Evolutionary conservation across 2,113 vertebrate species (phyloP).

Genomic region (Pungitius pungitius): DNA sequence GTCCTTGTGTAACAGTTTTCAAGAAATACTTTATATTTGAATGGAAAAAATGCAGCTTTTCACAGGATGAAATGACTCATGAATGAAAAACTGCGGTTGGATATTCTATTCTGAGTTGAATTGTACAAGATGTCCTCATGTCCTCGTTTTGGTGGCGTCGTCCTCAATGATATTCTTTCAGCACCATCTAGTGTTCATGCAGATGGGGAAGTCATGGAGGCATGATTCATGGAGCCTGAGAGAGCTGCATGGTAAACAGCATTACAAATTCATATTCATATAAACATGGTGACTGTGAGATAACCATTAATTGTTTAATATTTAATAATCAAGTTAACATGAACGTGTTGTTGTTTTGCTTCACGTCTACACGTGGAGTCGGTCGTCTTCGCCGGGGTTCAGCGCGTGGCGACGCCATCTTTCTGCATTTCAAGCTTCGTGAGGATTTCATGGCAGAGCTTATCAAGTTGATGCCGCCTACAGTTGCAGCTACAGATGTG

Average conservation of each 20-base stretch:
- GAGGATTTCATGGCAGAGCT: neutral
- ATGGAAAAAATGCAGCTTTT: neutral
- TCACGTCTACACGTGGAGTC: neutral
- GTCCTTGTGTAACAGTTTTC: neutral
- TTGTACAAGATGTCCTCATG: conserved; percentile 14
- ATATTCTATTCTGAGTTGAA: conserved; percentile 16
- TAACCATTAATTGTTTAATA: neutral
- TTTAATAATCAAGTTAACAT: neutral
- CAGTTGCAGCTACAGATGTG: neutral
- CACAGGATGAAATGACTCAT: neutral
- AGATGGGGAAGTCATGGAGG: conserved; percentile 15
- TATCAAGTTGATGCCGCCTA: neutral
- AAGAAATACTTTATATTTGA: neutral
- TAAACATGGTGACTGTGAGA: neutral
- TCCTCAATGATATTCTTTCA: conserved; percentile 35
- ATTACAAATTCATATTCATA: neutral
- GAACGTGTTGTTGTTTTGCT: neutral
- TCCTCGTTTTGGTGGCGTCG: neutral
- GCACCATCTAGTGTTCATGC: conserved; percentile 71
- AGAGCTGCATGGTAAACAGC: neutral
- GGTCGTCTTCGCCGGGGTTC: neutral
- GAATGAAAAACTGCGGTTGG: neutral
- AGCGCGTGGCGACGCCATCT: neutral
- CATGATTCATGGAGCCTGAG: neutral
- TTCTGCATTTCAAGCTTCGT: neutral